Percentiles rank a stretch among this genome's conserved stretches.
phyloP scores from a whole-genome alignment of 2,113 vertebrate genomes.

The Aegotheles bennettii region DNA sequence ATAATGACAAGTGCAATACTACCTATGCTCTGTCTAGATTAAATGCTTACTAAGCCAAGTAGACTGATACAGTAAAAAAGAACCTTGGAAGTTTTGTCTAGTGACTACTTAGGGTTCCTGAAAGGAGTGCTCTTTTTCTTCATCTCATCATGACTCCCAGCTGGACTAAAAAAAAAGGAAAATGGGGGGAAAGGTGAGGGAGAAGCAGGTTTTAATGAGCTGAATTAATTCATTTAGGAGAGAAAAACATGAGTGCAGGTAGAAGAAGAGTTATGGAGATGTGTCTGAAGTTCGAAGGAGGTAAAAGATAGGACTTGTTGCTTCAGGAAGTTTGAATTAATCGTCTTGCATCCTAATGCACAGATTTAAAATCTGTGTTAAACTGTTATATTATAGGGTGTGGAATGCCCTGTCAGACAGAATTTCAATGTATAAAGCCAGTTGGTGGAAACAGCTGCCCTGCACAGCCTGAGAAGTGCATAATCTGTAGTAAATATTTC shows the following conservation, averaged over 20 bases:
- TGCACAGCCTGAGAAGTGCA: fast-evolving
- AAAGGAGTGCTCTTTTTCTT: background rate
- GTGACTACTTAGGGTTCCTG: background rate
- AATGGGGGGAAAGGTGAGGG: no score
- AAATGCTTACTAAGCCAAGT: background rate
- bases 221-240: background rate
- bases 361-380: background rate
- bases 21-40: background rate
- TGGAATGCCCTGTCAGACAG: background rate
- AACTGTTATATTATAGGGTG: background rate
- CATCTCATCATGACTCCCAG: background rate
- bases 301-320: background rate
- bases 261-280: background rate
- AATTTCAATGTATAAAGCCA: background rate
- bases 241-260: background rate
- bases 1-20: background rate
- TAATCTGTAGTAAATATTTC: background rate
- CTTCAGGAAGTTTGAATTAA: background rate
- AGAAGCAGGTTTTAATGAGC: background rate
- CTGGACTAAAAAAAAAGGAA: background rate
- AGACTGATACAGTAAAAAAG: background rate
- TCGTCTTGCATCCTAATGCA: background rate
- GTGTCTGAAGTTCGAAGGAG: background rate
- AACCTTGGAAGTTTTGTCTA: background rate
- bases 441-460: background rate